Evolutionary conservation across 2,888 invertebrate species (phyloP).

Genomic region (Ypsolopha scabrella): DNA sequence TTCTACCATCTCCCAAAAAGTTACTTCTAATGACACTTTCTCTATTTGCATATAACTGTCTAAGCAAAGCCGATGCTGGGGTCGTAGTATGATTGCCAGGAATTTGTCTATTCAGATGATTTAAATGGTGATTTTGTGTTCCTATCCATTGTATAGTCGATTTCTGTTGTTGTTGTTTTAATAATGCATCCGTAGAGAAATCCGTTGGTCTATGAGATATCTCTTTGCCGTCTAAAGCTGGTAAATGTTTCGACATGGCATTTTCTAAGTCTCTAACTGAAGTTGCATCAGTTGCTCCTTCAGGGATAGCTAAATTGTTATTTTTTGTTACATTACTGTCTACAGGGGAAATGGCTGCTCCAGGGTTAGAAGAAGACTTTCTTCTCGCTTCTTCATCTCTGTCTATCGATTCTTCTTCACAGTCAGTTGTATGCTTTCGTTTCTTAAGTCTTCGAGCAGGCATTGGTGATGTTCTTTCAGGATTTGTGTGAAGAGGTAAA

Average conservation of each 20-base stretch:
- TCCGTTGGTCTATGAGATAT: slow-evolving; percentile 82
- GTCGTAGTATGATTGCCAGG: slow-evolving; percentile 71
- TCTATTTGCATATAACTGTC: slow-evolving; percentile 92
- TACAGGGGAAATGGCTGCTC: slow-evolving; percentile 47
- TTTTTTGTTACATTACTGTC: slow-evolving; percentile 52
- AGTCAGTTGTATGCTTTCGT: slow-evolving; percentile 57
- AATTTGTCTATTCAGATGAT: slow-evolving; percentile 72
- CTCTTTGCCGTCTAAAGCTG: slow-evolving; percentile 68
- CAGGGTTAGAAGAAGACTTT: slow-evolving; percentile 55
- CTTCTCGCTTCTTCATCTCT: slow-evolving; percentile 57
- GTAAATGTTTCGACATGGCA: slow-evolving; percentile 96
- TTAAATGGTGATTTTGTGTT: slow-evolving; percentile 76
- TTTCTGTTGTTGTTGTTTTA: slow-evolving; percentile 83
- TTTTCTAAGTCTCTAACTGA: slow-evolving; percentile 95
- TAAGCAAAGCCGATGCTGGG: slow-evolving; percentile 89
- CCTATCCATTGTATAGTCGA: slow-evolving; percentile 95
- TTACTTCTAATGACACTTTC: slow-evolving; percentile 96
- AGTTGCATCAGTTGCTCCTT: slow-evolving; percentile 56
- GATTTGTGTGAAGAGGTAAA: slow-evolving; percentile 48
- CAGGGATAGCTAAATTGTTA: slow-evolving; percentile 44
- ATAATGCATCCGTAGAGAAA: slow-evolving; percentile 86
- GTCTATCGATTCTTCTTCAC: slow-evolving; percentile 41
- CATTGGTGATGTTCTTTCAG: slow-evolving; percentile 68
- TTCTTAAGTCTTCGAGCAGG: slow-evolving; percentile 72
- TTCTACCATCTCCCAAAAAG: slow-evolving; percentile 64